Conservation (phyloP, 2,797 vertebrate species). For the Eupleurogrammus muticus region DNA sequence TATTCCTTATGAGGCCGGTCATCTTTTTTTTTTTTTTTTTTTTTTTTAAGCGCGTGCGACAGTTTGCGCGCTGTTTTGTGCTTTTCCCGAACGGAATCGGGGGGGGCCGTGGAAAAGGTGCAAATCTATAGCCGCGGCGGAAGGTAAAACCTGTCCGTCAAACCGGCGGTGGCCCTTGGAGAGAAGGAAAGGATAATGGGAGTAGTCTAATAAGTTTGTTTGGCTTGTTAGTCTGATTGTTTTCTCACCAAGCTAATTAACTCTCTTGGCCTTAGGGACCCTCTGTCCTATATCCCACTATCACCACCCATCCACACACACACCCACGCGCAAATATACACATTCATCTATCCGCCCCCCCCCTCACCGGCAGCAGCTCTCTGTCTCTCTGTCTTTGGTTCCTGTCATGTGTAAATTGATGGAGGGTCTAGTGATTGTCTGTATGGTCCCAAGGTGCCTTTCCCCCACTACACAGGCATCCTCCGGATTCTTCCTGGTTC, state of each 20-base stretch:
- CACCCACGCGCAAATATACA: slow-evolving; percentile 41
- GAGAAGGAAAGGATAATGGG: slow-evolving; percentile 68
- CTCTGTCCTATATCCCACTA: slow-evolving; percentile 64
- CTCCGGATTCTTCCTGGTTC: slow-evolving; percentile 78
- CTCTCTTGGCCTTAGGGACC: slow-evolving; percentile 73
- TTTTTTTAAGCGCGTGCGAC: not conserved
- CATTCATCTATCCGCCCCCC: slow-evolving; percentile 59
- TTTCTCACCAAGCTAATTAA: slow-evolving; percentile 87
- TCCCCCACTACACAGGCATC: slow-evolving; percentile 75
- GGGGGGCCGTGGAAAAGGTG: slow-evolving; percentile 40
- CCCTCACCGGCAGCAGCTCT: slow-evolving; percentile 61
- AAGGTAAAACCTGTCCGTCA: slow-evolving; percentile 61
- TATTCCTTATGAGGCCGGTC: slow-evolving; percentile 13
- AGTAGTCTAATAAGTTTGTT: slow-evolving; percentile 82
- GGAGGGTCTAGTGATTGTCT: slow-evolving; percentile 83
- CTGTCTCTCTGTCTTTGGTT: slow-evolving; percentile 71
- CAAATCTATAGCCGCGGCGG: slow-evolving; percentile 24
- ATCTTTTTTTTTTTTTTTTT: slow-evolving; percentile 13
- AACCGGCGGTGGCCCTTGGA: slow-evolving; percentile 47
- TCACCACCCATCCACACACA: slow-evolving; percentile 56
- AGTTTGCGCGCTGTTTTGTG: slow-evolving; percentile 11
- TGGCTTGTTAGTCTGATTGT: slow-evolving; percentile 85
- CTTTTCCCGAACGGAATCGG: slow-evolving; percentile 41
- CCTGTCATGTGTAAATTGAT: slow-evolving; percentile 87
- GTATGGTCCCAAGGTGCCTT: slow-evolving; percentile 87